Conservation (phyloP, 1,140 invertebrate species). For the Aculops lycopersici region DNA sequence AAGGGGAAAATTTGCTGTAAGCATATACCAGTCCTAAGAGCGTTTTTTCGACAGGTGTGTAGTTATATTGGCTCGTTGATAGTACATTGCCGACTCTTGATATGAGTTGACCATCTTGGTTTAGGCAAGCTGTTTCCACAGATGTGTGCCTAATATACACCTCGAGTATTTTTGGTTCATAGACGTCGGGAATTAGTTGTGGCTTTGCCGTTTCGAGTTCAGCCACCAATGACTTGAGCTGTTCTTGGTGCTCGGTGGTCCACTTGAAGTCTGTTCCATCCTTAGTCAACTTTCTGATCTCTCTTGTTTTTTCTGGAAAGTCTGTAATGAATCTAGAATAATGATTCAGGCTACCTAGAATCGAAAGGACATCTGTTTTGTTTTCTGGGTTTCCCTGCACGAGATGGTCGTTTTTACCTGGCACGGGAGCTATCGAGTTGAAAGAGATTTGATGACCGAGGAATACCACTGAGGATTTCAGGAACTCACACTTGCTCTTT, state of each 20-base stretch:
- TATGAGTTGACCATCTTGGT: neutral
- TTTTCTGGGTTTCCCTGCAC: conserved; percentile 4
- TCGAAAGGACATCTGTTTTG: conserved; percentile 3
- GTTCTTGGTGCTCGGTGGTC: neutral
- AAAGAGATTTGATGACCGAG: conserved; percentile 13
- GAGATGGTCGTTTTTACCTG: conserved; percentile 13
- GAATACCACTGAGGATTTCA: conserved; percentile 5
- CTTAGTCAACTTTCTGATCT: conserved; percentile 12
- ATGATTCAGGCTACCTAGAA: conserved; percentile 7
- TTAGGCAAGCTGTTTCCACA: neutral
- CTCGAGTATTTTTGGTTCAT: neutral
- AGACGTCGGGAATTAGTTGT: neutral
- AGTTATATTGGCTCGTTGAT: neutral
- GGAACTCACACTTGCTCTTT: conserved; percentile 9
- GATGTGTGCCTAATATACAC: neutral
- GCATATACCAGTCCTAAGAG: neutral
- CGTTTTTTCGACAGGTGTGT: neutral
- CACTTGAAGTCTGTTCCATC: conserved; percentile 7
- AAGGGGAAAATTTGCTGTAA: neutral
- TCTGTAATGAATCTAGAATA: conserved; percentile 11
- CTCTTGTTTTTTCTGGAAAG: conserved; percentile 13
- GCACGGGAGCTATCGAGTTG: conserved; percentile 14
- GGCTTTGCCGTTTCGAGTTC: neutral
- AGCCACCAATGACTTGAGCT: neutral
- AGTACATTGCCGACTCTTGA: neutral